Base-by-base conservation (phyloP, 2,888 invertebrate genomes). In the Alcis repandata region DNA sequence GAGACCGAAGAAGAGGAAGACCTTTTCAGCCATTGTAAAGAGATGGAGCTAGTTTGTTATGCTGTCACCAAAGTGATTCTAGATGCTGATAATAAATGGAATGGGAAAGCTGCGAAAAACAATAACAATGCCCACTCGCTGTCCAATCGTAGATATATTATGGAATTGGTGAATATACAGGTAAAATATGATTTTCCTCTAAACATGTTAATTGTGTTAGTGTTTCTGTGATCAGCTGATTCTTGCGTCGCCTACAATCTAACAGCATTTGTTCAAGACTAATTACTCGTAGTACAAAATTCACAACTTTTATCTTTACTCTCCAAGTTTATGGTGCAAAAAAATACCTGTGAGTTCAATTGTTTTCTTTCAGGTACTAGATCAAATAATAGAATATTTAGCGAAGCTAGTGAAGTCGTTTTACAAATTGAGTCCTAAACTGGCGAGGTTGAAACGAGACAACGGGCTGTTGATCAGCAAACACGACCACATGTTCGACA, bases 351-450 rank as follows among this genome's bases (percentile, higher is more conserved):
- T 27, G 27, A 27, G 27, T 27, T 27, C 6, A 27, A 27, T 27
- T 10, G 19, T 20, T 43, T 36, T 68, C 70, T 92, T 93, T 52
- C 80, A 95, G 95, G 94, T 94, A 80, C 82, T 95, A 81, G 94
- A 95, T 85, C 92, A 93, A 85, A 91, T 95, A 75, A 90, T 94
- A 82, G 91, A 91, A 67, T 93, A 93, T 71, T 86, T 94, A 80
- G 87, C 93, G 51, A 92, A 91, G 72, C 76, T 94, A 80, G 93
- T 93, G 17, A 91, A 92, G 71, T 91, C 92, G 27, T 95, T 94
- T 78, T 93, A 91, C 73, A 92, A 90, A 78, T 81, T 94, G 62
- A 94, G 94, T 77, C 91, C 93, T 1, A 93, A 94, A 70, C 79
- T 95, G 59, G 90, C 86, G 8, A 82, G 90, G 67, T 82, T 93